Percentiles rank a stretch among this genome's conserved stretches.
These are phyloP conservation scores for Toxotes chatareus DNA, from an alignment of 2,113 vertebrate species.

Conservation along the genomic window DNA sequence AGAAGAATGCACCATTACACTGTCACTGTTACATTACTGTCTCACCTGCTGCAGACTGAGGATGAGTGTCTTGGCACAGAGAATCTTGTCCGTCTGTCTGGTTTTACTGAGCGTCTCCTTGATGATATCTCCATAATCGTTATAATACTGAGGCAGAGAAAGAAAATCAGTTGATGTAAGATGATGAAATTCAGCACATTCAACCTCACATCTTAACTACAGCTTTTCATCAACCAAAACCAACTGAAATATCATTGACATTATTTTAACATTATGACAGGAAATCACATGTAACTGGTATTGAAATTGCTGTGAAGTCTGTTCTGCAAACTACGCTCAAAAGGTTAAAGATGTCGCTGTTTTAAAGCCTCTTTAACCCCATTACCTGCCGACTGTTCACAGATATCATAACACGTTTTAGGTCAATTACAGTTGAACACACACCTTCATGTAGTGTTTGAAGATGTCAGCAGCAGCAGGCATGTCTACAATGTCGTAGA, in stretches of 20 bases:
- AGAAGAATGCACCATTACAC: background rate
- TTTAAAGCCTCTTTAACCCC: background rate
- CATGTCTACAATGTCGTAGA: constrained; percentile 99
- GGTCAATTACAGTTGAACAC: background rate
- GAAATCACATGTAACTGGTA: background rate
- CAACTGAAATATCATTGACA: background rate
- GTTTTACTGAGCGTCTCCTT: constrained; percentile 99
- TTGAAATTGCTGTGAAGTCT: background rate
- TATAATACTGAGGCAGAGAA: constrained; percentile 90
- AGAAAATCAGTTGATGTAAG: background rate
- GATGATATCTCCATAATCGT: constrained; percentile 99
- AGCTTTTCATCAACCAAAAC: background rate
- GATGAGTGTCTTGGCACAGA: constrained; percentile 99
- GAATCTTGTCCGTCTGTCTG: constrained; percentile 98
- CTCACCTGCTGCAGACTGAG: constrained; percentile 99
- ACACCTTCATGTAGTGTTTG: constrained; percentile 99
- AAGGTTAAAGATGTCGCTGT: too few relatives aligned
- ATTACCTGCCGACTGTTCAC: background rate
- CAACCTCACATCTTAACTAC: background rate
- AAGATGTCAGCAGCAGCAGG: constrained; percentile 99
- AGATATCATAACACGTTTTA: background rate
- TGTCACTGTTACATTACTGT: background rate
- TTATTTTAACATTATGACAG: too few relatives aligned
- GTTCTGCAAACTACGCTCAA: too few relatives aligned
- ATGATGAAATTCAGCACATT: background rate